phyloP scores from a whole-genome alignment of 2,888 invertebrate genomes.

The Pachydiplax longipennis region DNA sequence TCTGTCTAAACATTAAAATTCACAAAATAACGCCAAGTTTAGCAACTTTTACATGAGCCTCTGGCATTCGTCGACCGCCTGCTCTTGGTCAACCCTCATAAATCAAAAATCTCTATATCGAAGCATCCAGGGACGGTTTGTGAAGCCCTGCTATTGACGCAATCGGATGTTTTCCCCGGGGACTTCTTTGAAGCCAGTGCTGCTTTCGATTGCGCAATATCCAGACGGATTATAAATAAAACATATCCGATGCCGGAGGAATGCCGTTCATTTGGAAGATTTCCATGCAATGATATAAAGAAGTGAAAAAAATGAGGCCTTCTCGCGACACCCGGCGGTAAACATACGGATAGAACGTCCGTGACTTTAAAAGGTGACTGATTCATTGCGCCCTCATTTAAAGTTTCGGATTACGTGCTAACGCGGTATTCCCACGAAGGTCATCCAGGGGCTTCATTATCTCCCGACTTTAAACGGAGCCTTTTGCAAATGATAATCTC shows the following conservation, averaged over 20 bases:
- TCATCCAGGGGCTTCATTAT: background rate
- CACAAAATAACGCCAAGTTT: too few relatives aligned
- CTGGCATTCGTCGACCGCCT: too few relatives aligned
- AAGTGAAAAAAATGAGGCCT: background rate
- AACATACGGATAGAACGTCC: background rate
- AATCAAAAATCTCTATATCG: too few relatives aligned
- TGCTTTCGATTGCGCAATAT: background rate
- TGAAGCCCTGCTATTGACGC: too few relatives aligned
- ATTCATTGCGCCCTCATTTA: background rate
- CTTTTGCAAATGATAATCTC: background rate
- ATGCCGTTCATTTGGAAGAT: background rate
- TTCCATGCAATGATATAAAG: background rate
- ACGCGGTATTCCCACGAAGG: background rate
- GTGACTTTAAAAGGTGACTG: background rate
- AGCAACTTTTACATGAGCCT: too few relatives aligned
- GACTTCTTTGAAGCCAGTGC: too few relatives aligned
- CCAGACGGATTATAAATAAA: background rate
- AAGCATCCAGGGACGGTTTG: too few relatives aligned
- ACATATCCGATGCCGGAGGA: background rate
- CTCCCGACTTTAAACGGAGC: background rate
- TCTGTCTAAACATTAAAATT: too few relatives aligned
- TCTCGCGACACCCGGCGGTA: background rate
- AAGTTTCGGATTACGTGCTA: background rate
- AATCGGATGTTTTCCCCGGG: too few relatives aligned
- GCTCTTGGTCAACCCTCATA: too few relatives aligned